These are phyloP conservation scores for Drosophila paramelanica DNA, from an alignment of 2,888 invertebrate genomes.

Conservation along the genomic window DNA sequence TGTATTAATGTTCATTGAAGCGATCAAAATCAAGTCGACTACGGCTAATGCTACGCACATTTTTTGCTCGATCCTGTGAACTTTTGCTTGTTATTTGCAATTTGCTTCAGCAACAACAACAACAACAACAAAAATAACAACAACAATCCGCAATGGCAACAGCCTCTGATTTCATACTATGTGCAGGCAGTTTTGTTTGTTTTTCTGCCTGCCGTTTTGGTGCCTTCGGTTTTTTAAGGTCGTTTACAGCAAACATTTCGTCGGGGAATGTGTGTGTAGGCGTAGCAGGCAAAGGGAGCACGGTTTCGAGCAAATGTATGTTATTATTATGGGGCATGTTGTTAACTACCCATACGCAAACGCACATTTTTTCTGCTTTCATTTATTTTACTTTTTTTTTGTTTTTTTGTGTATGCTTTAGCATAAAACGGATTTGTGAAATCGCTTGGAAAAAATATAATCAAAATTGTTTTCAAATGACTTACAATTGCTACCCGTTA, in stretches of 20 bases:
- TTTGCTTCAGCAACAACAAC: slow-evolving; percentile 63
- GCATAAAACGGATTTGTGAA: slow-evolving; percentile 81
- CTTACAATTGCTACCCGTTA: slow-evolving; percentile 66
- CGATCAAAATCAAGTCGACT: slow-evolving; percentile 82
- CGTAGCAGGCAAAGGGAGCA: background rate
- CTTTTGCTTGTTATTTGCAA: slow-evolving; percentile 79
- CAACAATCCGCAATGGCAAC: slow-evolving; percentile 29
- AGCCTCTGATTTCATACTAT: slow-evolving; percentile 69
- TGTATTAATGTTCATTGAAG: slow-evolving; percentile 82
- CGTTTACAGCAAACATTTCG: slow-evolving; percentile 78
- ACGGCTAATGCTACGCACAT: slow-evolving; percentile 77
- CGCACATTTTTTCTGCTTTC: slow-evolving; percentile 42
- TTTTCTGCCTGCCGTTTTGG: slow-evolving; percentile 50
- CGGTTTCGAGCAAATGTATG: slow-evolving; percentile 63
- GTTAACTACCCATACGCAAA: slow-evolving; percentile 80
- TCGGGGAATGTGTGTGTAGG: slow-evolving; percentile 14
- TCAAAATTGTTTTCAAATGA: slow-evolving; percentile 82
- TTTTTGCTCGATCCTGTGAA: slow-evolving; percentile 63
- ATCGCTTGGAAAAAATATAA: slow-evolving; percentile 83
- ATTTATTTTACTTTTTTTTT: slow-evolving; percentile 1
- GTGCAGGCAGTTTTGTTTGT: slow-evolving; percentile 69
- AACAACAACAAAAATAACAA: slow-evolving; percentile 23
- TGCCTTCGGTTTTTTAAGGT: slow-evolving; percentile 73
- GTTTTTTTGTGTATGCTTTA: slow-evolving; percentile 31
- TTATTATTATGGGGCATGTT: slow-evolving; percentile 81